A percentile compares a stretch with the other conserved stretches of the same genome.
Evolutionary conservation across 2,888 invertebrate genomes (phyloP).

Genomic region (Caenorhabditis virilis): DNA sequence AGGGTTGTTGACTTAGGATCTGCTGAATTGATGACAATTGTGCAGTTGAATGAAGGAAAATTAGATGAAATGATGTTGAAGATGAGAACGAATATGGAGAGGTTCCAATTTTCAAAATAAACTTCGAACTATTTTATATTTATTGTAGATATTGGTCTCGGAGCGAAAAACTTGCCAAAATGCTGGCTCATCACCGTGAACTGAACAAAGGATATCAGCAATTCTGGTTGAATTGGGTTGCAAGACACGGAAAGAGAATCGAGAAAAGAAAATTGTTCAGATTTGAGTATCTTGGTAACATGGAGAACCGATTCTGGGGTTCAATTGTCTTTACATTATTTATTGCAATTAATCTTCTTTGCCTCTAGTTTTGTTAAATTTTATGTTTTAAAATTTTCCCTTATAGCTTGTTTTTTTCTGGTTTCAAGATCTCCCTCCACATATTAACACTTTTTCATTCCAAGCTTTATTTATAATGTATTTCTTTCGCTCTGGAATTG

Average conservation of each 20-base stretch:
- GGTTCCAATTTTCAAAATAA: constrained; percentile 14
- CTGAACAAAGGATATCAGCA: constrained; percentile 47
- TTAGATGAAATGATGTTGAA: constrained; percentile 40
- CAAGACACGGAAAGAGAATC: constrained; percentile 47
- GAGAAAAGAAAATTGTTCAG: constrained; percentile 29
- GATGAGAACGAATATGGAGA: constrained; percentile 42
- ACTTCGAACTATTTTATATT: too few species aligned
- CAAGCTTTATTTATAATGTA: too few species aligned
- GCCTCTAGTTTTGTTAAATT: too few species aligned
- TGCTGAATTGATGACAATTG: constrained; percentile 52
- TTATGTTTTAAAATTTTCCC: too few species aligned
- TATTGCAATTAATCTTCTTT: too few species aligned
- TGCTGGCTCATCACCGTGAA: constrained; percentile 48
- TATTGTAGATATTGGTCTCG: constrained; percentile 45
- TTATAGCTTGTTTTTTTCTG: too few species aligned
- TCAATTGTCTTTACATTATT: too few species aligned
- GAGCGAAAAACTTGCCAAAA: constrained; percentile 38
- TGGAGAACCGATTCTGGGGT: constrained; percentile 43
- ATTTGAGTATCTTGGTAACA: constrained; percentile 41
- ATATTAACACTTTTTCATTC: too few species aligned
- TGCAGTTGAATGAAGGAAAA: constrained; percentile 44
- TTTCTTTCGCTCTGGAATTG: too few species aligned
- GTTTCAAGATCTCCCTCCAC: too few species aligned
- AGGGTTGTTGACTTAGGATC: constrained; percentile 60
- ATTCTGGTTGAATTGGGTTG: constrained; percentile 59